Conservation (phyloP, 2,888 invertebrate species). For the Dryobota labecula region DNA sequence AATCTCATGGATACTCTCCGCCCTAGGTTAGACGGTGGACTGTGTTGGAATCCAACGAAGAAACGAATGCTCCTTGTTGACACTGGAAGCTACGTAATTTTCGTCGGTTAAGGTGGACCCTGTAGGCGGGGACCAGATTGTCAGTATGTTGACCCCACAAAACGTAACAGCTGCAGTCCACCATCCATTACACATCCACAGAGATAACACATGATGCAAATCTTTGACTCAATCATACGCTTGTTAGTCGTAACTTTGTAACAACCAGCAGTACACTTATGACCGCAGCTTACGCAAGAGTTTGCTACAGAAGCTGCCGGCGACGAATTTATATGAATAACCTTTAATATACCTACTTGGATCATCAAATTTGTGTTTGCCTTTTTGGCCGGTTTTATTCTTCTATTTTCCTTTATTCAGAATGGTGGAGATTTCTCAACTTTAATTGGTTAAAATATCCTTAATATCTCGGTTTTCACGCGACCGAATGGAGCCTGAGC, state of each 20-base stretch:
- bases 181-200: conserved; percentile 22
- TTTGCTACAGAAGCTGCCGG: conserved; percentile 14
- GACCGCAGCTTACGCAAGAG: conserved; percentile 38
- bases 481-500: not conserved
- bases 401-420: not conserved
- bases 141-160: not conserved
- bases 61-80: too few species aligned
- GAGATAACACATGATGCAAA: conserved; percentile 39
- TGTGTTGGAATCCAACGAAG: too few species aligned
- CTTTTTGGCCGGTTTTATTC: conserved; percentile 45
- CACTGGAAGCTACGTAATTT: too few species aligned
- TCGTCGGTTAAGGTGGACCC: not conserved
- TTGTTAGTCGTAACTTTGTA: conserved; percentile 30
- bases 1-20: not conserved
- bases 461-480: not conserved
- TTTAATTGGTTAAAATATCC: not conserved
- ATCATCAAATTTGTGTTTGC: not conserved
- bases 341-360: not conserved
- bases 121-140: too few species aligned
- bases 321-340: not conserved
- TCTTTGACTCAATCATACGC: conserved; percentile 38
- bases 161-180: conserved; percentile 5
- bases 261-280: not conserved
- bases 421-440: not conserved
- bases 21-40: too few species aligned